Conservation (phyloP, 2,113 vertebrate genomes). For the Tachysurus vachellii region DNA sequence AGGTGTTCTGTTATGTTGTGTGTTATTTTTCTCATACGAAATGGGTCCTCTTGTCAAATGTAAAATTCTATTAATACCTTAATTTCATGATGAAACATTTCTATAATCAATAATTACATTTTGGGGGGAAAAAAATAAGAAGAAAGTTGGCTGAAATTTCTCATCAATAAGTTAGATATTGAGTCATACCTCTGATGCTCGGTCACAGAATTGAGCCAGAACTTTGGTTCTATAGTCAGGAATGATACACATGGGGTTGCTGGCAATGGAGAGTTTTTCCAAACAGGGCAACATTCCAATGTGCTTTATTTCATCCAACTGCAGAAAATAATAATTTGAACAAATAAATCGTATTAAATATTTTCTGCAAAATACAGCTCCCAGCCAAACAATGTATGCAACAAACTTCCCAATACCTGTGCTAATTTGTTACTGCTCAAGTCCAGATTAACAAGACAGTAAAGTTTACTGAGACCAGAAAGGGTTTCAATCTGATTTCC, state of each 20-base stretch:
- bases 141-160: background rate
- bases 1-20: background rate
- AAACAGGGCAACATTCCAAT: conserved; percentile 88
- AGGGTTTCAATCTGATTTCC: conserved; percentile 90
- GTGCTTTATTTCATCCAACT: conserved; percentile 90
- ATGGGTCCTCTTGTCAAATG: background rate
- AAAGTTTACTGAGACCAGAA: conserved; percentile 90
- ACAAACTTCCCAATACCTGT: conserved; percentile 72
- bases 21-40: no score
- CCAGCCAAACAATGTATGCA: background rate
- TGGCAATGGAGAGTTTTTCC: conserved; percentile 82
- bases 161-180: background rate
- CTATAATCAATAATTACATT: background rate
- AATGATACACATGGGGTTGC: conserved; percentile 91
- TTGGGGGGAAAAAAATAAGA: background rate
- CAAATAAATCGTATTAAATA: background rate
- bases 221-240: conserved; percentile 97
- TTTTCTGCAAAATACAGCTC: background rate
- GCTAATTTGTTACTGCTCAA: conserved; percentile 87
- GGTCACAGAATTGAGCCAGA: conserved; percentile 92
- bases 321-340: conserved; percentile 40
- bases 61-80: background rate
- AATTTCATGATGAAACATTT: background rate
- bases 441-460: conserved; percentile 93
- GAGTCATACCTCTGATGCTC: conserved; percentile 87